Conservation (phyloP, 2,888 invertebrate genomes). For the Drosophila algonquin region DNA sequence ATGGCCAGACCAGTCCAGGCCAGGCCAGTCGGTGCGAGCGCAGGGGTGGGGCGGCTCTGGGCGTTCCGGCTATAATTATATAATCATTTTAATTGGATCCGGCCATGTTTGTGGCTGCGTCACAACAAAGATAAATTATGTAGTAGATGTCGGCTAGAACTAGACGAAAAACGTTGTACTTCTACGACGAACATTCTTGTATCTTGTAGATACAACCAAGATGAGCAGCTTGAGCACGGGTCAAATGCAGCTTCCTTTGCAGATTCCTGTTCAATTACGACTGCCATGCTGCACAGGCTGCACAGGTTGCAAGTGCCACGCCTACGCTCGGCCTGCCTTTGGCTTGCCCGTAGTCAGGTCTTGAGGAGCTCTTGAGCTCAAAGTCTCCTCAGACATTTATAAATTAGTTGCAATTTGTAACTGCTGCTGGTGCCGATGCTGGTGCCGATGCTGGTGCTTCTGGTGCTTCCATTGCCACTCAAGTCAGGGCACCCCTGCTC, state of each 20-base stretch:
- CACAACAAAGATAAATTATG: slow-evolving; percentile 70
- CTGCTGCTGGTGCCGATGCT: slow-evolving; percentile 29
- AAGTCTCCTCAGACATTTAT: slow-evolving; percentile 46
- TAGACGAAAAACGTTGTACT: slow-evolving; percentile 10
- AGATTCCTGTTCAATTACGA: slow-evolving; percentile 58
- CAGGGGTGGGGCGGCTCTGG: slow-evolving; percentile 6
- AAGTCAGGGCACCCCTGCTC: slow-evolving; percentile 24
- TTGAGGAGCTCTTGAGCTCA: slow-evolving; percentile 4
- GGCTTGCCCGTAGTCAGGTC: slow-evolving; percentile 7
- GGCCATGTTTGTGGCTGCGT: slow-evolving; percentile 43
- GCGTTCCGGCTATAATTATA: slow-evolving; percentile 62
- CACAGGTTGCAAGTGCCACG: slow-evolving; percentile 22
- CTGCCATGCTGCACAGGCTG: slow-evolving; percentile 58
- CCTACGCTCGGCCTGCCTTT: slow-evolving; percentile 12
- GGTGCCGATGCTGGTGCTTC: slow-evolving; percentile 17
- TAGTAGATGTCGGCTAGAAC: slow-evolving; percentile 43
- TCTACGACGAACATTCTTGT: background rate
- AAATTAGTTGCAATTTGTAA: slow-evolving; percentile 72
- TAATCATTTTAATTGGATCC: slow-evolving; percentile 74
- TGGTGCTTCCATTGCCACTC: slow-evolving; percentile 20
- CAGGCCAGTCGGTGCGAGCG: too few relatives aligned
- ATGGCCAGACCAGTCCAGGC: slow-evolving; percentile 33
- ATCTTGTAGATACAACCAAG: slow-evolving; percentile 24
- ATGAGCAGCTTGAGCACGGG: slow-evolving; percentile 25
- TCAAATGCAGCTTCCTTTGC: slow-evolving; percentile 35